Base-by-base conservation (phyloP, 2,797 vertebrate species). In the Arnoldichthys spilopterus region DNA sequence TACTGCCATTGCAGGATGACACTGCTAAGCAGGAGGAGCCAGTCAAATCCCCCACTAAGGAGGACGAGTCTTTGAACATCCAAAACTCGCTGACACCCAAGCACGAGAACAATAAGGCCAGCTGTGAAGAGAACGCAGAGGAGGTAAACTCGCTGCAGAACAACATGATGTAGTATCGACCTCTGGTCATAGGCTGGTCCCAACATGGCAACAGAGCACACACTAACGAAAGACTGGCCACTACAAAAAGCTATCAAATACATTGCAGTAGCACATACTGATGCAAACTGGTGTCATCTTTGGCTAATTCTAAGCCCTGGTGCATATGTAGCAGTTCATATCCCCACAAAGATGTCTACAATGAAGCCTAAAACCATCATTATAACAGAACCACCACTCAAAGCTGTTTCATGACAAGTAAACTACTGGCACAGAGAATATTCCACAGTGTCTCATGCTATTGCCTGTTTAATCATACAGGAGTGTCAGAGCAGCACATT, bases 141-240 rank as follows among this genome's bases (percentile, higher is more conserved):
- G 97, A 97, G 83, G 95, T 95, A 91, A 97, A 96, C 92, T 95
- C 92, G 80, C 92, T 95, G 84, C 96, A 97, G 93, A 98, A 97
- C 92, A 97, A 96, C 93, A 88, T 96, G 91, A 95, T 96, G 85
- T 97, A 94, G 88, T 78, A n/a, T 51, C 76, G 61, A 74, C 69
- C 22, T 34, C 72, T 59, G 28, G 28, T 45, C 77, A 79, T 76
- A 64, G 1, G 32, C 68, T 30, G 76, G 34, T 7, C 30, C 59
- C 68, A 70, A 59, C 51, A 74, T 45, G 51, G 47, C 66, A 51
- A 59, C 63, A 18, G 49, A 30, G 34, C 79, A 66, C 75, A 75
- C 20, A 16, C 4, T 37, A 9, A 58, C 26, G 26, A 63, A 26
- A 37, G 68, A 32, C 34, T 84, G 84, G 86, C 85, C 87, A 85